Base-by-base conservation (phyloP, 2,113 vertebrate species). In the Cyrtonyx montezumae region DNA sequence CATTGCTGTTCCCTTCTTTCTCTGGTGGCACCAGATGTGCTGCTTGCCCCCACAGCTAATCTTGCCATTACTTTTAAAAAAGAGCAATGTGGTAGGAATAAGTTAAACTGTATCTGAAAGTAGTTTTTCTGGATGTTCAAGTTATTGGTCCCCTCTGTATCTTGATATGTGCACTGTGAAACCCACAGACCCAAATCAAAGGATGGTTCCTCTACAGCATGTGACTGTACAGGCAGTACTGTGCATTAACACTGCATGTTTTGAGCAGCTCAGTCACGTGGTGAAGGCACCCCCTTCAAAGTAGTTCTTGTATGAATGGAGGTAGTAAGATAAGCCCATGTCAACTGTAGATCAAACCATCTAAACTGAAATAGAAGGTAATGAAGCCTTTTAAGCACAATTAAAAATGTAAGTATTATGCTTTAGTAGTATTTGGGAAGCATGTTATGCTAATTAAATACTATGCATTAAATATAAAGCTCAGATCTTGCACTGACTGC, bases 21-120 rank as follows among this genome's bases (percentile, higher is more conserved):
- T 88, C n/a, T 34, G 26, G 37, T 68, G 68, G 43, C 43, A 90
- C 76, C 89, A 81, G 73, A 79, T 94, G 76, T 93, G 65, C 58
- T 0, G 0, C 34, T 90, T 91, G 71, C 51, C 46, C 56, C 51
- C 8, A 32, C 20, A 78, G 62, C 73, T 81, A 83, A 83, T 36
- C 21, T 78, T 81, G 73, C 40, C 0, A 0, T 83, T 83, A 46
- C 32, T 87, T 82, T 61, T 78, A 8, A 51, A 85, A 85, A 85
- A 83, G 22, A 78, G 58, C 70, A 80, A 20, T 0, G 4, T 2
- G 0, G 71, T 92, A 20, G 51, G 88, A 69, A 80, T 48, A 19
- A 9, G 12, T n/a, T 20, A 76, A 78, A 45, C 46, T 42, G 8
- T 53, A 45, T 36, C 45, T 46, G 83, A 80, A 96, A 88, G 79